A percentile compares a stretch with the other conserved stretches of the same genome.
phyloP scores from a whole-genome alignment of 2,888 invertebrate species.

The Macrophya annulata region DNA sequence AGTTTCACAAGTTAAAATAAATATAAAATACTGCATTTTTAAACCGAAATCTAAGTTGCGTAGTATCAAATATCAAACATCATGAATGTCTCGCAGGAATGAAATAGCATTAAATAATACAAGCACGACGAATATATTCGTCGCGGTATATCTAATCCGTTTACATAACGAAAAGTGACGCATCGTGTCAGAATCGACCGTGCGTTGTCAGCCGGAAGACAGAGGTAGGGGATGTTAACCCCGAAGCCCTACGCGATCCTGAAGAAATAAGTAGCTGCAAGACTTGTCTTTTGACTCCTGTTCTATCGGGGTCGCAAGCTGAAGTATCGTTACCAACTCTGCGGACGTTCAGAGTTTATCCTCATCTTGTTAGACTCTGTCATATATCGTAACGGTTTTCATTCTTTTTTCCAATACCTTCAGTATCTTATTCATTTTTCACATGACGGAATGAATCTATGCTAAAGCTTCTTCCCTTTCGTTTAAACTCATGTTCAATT shows the following conservation, averaged over 20 bases:
- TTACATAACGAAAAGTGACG: not conserved
- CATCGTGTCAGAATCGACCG: conserved; percentile 23
- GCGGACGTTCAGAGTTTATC: not conserved
- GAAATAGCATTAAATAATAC: not conserved
- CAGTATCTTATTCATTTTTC: not conserved
- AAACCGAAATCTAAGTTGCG: not conserved
- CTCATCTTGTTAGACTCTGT: conserved; percentile 9
- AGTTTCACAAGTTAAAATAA: too few species aligned
- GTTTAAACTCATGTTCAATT: not conserved
- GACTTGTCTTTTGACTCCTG: conserved; percentile 44
- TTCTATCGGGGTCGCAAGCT: conserved; percentile 42
- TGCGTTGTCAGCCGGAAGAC: conserved; percentile 14
- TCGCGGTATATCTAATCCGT: not conserved
- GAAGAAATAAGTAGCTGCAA: conserved; percentile 37
- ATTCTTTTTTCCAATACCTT: not conserved
- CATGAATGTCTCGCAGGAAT: not conserved
- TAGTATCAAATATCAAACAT: not conserved
- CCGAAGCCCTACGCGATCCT: conserved; percentile 31
- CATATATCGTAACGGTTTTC: not conserved
- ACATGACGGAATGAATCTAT: not conserved
- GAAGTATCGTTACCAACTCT: conserved; percentile 3
- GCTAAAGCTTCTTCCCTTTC: not conserved
- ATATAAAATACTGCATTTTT: not conserved
- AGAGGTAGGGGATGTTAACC: conserved; percentile 15
- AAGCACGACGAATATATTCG: not conserved